phyloP scores from a whole-genome alignment of 2,113 vertebrate genomes.

The Petrocephalus zakoni region DNA sequence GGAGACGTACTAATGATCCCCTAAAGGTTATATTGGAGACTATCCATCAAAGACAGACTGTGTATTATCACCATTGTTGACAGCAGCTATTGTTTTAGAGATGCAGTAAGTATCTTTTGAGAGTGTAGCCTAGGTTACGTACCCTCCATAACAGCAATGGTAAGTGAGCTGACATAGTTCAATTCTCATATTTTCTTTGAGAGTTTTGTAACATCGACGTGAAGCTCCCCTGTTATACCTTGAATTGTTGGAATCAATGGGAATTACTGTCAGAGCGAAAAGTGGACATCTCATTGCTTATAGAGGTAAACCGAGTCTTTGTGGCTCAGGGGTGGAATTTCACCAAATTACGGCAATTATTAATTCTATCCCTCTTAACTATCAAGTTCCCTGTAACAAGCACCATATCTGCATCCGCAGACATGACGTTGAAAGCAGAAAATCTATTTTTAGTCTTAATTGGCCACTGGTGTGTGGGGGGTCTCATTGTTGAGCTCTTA shows the following conservation, averaged over 20 bases:
- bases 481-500: not conserved
- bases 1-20: not conserved
- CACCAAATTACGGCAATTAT: not conserved
- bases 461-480: not conserved
- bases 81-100: not conserved
- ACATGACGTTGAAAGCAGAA: not conserved
- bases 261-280: not conserved
- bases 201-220: not conserved
- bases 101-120: not conserved
- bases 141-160: not conserved
- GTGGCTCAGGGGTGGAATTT: not conserved
- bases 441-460: conserved; percentile 14
- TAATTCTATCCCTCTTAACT: conserved; percentile 3
- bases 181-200: not conserved
- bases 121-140: not conserved
- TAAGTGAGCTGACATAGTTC: not conserved
- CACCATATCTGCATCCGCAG: not conserved
- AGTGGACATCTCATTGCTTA: not conserved
- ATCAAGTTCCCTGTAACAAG: not conserved
- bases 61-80: not conserved
- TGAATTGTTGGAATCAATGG: not conserved
- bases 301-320: not conserved
- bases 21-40: not conserved
- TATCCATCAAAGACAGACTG: not conserved
- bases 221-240: not conserved